These are phyloP conservation scores for Elanus axillaris DNA, from an alignment of 2,113 vertebrate species.

Conservation along the genomic window DNA sequence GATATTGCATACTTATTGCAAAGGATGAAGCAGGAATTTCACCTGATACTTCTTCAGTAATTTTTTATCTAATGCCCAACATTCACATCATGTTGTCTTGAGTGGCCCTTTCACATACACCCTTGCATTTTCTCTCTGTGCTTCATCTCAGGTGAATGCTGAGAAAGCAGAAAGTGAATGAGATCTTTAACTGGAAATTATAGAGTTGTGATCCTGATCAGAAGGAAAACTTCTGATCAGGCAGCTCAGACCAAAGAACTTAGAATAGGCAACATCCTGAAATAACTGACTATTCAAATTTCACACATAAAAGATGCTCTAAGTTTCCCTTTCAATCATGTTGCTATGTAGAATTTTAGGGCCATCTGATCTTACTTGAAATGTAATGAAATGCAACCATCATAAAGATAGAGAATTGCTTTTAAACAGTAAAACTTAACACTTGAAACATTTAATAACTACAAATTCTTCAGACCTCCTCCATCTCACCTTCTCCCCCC, in stretches of 20 bases:
- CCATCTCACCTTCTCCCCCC: background rate
- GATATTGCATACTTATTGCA: background rate
- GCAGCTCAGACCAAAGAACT: background rate
- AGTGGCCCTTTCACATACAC: background rate
- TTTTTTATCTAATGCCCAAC: background rate
- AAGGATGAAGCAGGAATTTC: background rate
- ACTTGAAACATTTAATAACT: background rate
- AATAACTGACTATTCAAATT: conserved; percentile 25
- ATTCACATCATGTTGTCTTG: background rate
- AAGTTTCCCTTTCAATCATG: background rate
- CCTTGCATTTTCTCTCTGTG: background rate
- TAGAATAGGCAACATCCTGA: background rate
- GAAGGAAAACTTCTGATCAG: background rate
- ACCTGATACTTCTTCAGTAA: background rate
- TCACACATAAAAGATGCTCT: background rate
- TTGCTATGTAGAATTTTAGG: background rate
- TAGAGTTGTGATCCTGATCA: background rate
- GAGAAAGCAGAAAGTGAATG: background rate
- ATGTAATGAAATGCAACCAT: background rate
- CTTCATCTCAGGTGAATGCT: background rate
- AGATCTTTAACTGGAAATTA: background rate
- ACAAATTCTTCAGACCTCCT: background rate
- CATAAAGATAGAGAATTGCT: background rate
- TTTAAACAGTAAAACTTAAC: background rate
- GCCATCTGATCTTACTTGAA: background rate